Evolutionary conservation across 2,113 vertebrate genomes (phyloP), one percentile per base, ranked within the genome.

Genomic region (Ondatra zibethicus): DNA sequence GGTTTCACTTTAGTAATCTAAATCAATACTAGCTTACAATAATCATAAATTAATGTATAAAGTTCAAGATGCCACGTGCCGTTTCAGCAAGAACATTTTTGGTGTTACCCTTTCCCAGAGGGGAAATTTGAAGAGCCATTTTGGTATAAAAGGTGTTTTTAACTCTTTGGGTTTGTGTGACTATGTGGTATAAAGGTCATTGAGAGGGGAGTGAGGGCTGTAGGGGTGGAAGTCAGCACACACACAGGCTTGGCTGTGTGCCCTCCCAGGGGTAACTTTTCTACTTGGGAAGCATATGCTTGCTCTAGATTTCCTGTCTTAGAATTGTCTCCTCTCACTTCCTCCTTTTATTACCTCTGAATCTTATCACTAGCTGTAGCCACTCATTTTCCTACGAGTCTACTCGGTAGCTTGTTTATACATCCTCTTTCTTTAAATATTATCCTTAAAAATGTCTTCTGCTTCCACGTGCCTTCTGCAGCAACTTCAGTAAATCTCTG

Each of bases 331-430:
- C 8, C 19, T 90, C 36, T 82, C 80, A 87, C 9, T 85, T 97
- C 93, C 50, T 70, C 42, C 89, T 82, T 94, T 72, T 93, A 84
- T 95, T 93, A 94, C 92, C 87, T 96, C 95, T 94, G 95, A 92
- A 63, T 23, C 23, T 39, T 78, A 91, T 93, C 42, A 81, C 95
- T 92, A 95, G 92, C 61, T 95, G 42, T 78, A 93, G 8, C 36
- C 16, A 88, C 12, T 65, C 88, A 50, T 89, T 97, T 96, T 92
- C 19, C 61, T 96, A 66, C 87, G 52, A 95, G 72, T 87, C 47
- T 5, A 80, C 72, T 23, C 66, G 45, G 25, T 68, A 78, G 65
- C 95, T 94, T 77, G 66, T 78, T 93, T 94, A n/a, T 52, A 58
- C 50, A 58, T 78, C 23, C 68, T 10, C 33, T 93, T 97, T 96